phyloP scores from a whole-genome alignment of 2,113 vertebrate genomes.

The Heloderma charlesbogerti region DNA sequence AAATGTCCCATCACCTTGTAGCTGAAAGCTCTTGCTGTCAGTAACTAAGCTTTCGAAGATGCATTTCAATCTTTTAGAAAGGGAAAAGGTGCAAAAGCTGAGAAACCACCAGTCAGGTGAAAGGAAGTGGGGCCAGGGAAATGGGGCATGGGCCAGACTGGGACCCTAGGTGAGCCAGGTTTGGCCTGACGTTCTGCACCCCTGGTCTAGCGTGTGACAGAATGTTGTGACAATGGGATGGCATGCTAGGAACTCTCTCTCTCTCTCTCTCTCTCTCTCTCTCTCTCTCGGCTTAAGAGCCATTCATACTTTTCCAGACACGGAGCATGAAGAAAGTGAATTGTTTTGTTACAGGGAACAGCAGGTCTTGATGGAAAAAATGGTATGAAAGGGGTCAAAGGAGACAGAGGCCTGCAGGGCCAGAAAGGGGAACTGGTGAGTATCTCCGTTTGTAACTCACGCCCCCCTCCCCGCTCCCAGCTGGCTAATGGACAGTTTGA shows the following conservation, averaged over 20 bases:
- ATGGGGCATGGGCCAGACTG: too few species aligned
- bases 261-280: not conserved
- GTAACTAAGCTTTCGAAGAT: too few species aligned
- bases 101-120: too few species aligned
- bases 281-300: not conserved
- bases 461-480: too few species aligned
- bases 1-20: too few species aligned
- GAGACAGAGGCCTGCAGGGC: constrained; percentile 82
- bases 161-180: too few species aligned
- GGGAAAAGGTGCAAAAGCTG: too few species aligned
- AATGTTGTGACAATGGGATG: not conserved
- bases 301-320: not conserved
- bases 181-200: too few species aligned
- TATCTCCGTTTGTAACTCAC: too few species aligned
- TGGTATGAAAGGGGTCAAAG: constrained; percentile 85
- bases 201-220: not conserved
- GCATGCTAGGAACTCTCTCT: not conserved
- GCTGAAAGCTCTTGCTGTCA: too few species aligned
- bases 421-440: constrained; percentile 81
- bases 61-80: too few species aligned
- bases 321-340: not conserved
- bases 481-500: not conserved
- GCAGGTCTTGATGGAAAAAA: constrained; percentile 82
- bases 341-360: constrained; percentile 76
- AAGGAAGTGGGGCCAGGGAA: too few species aligned